A percentile compares a stretch with the other conserved stretches of the same genome.
Conservation (phyloP, 2,888 invertebrate species). For the Idaea biselata region DNA sequence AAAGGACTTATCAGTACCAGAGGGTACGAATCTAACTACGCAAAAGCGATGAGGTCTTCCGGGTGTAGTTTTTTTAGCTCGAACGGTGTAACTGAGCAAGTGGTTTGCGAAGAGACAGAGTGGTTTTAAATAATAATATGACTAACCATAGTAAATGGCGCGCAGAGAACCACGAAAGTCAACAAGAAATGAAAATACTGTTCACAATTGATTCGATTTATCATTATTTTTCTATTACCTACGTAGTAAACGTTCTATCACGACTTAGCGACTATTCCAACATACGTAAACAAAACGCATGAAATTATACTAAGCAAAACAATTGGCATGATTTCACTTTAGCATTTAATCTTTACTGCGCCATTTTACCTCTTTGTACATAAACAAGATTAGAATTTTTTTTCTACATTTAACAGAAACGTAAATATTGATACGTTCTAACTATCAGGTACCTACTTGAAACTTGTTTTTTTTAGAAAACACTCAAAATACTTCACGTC, state of each 20-base stretch:
- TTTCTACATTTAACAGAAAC: too few species aligned
- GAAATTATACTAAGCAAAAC: conserved; percentile 6
- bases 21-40: conserved; percentile 14
- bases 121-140: neutral
- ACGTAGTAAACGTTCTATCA: neutral
- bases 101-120: neutral
- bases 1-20: neutral
- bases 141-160: too few species aligned
- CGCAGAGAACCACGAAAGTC: neutral
- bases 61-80: conserved; percentile 23
- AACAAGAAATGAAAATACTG: neutral
- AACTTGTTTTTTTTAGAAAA: neutral
- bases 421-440: too few species aligned
- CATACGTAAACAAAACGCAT: conserved; percentile 9
- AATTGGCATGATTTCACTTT: conserved; percentile 18
- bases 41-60: conserved; percentile 29
- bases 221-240: neutral
- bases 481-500: conserved; percentile 12
- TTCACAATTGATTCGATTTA: neutral
- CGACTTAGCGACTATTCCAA: neutral
- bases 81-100: conserved; percentile 7
- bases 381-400: conserved; percentile 13
- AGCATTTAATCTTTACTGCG: conserved; percentile 17
- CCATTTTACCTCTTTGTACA: conserved; percentile 20
- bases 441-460: too few species aligned